Evolutionary conservation across 1,140 invertebrate genomes (phyloP).

Genomic region (Ips nitidus): DNA sequence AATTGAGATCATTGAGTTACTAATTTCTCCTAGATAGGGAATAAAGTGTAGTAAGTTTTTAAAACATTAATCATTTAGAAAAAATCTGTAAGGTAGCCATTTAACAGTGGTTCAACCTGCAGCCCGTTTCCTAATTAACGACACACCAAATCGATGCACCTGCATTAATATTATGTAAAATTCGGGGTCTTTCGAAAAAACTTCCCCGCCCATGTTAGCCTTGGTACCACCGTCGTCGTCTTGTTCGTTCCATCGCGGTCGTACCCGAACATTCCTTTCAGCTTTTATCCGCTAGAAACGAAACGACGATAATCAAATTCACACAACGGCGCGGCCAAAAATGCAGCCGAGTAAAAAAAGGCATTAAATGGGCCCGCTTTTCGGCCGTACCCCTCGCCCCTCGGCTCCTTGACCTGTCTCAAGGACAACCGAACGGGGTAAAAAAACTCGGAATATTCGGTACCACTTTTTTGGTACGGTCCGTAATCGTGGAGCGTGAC

Average conservation of each 20-base stretch:
- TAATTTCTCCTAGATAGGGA: no score
- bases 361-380: constrained; percentile 31
- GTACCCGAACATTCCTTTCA: constrained; percentile 23
- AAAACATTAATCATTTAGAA: no score
- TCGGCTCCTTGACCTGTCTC: constrained; percentile 31
- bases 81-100: no score
- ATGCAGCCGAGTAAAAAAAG: constrained; percentile 34
- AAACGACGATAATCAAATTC: constrained; percentile 31
- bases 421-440: constrained; percentile 31
- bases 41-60: no score
- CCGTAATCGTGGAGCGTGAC: no score
- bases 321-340: constrained; percentile 32
- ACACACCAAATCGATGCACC: constrained; percentile 14
- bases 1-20: no score
- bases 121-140: constrained; percentile 12
- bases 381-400: constrained; percentile 6
- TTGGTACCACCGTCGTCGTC: constrained; percentile 19
- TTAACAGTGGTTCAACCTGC: neutral
- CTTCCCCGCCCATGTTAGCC: constrained; percentile 19
- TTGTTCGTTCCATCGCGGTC: constrained; percentile 7
- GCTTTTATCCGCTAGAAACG: constrained; percentile 29
- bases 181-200: neutral
- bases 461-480: neutral
- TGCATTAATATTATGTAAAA: constrained; percentile 26
- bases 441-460: constrained; percentile 13